Conservation (phyloP, 2,888 invertebrate species). For the Scotopteryx bipunctaria region DNA sequence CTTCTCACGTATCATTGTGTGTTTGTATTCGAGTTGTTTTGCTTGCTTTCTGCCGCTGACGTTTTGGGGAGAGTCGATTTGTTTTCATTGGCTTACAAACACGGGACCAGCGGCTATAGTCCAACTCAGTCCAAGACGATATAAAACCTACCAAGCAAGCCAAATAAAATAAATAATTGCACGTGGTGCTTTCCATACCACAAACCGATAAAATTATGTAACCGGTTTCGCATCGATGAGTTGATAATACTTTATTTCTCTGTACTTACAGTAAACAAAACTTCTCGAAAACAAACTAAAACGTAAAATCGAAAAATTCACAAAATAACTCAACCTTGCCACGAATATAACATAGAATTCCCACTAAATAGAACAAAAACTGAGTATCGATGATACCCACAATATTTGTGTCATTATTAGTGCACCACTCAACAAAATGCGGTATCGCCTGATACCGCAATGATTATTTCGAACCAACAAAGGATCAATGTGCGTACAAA, state of each 20-base stretch:
- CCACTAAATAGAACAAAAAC: too few species aligned
- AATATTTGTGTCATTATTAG: too few species aligned
- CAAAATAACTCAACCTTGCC: too few species aligned
- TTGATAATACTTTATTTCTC: background rate
- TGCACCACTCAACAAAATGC: too few species aligned
- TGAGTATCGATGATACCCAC: too few species aligned
- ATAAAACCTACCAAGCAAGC: conserved; percentile 33
- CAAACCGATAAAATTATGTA: background rate
- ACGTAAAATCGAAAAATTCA: too few species aligned
- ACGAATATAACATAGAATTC: too few species aligned
- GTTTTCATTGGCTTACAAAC: conserved; percentile 35
- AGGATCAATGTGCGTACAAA: too few species aligned
- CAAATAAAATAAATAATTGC: conserved; percentile 18
- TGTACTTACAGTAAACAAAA: conserved; percentile 23
- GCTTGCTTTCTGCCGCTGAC: conserved; percentile 73
- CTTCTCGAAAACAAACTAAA: conserved; percentile 28
- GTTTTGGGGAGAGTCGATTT: conserved; percentile 29
- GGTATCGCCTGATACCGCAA: too few species aligned
- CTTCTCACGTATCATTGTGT: conserved; percentile 80
- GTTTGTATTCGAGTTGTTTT: conserved; percentile 77
- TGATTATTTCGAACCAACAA: too few species aligned
- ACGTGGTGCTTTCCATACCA: background rate
- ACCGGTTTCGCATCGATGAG: too few species aligned
- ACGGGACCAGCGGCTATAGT: background rate
- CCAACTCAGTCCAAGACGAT: too few species aligned